Conservation (phyloP, 2,888 invertebrate genomes). For the Megastigmus dorsalis region DNA sequence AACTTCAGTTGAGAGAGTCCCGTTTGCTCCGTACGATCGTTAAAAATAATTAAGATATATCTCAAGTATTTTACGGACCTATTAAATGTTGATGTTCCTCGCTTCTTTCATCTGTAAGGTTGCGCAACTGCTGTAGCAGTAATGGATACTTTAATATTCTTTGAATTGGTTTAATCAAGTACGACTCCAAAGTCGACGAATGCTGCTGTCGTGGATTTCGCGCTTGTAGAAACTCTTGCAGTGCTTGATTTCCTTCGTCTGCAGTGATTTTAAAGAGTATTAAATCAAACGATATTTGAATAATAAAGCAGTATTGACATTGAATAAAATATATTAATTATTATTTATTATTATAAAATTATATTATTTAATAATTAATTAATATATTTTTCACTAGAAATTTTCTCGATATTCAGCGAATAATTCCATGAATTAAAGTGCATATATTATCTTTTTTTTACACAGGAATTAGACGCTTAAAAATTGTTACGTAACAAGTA, state of each 20-base stretch:
- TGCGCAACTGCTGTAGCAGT: conserved; percentile 93
- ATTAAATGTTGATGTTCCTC: conserved; percentile 96
- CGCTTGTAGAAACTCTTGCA: conserved; percentile 95
- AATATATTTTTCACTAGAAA: no score
- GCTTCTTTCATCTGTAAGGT: conserved; percentile 92
- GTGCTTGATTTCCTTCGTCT: conserved; percentile 97
- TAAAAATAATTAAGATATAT: conserved; percentile 4
- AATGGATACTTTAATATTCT: conserved; percentile 98
- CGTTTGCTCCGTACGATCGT: not conserved
- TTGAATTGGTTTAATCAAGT: conserved; percentile 98
- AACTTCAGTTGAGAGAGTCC: not conserved
- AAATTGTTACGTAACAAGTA: not conserved
- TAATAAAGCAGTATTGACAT: not conserved
- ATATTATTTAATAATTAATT: not conserved
- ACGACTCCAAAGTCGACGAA: conserved; percentile 96
- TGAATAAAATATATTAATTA: conserved; percentile 25
- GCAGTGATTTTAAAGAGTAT: not conserved
- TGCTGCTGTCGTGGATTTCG: conserved; percentile 98
- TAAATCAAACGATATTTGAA: not conserved
- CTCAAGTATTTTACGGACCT: conserved; percentile 77
- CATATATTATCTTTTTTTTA: no score
- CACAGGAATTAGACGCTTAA: no score
- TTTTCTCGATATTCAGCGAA: no score
- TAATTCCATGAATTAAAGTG: no score
- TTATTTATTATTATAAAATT: not conserved